Evolutionary conservation across 1,140 invertebrate genomes (phyloP), one percentile per base, ranked within the genome.

Genomic region (Chrysopa pallens): DNA sequence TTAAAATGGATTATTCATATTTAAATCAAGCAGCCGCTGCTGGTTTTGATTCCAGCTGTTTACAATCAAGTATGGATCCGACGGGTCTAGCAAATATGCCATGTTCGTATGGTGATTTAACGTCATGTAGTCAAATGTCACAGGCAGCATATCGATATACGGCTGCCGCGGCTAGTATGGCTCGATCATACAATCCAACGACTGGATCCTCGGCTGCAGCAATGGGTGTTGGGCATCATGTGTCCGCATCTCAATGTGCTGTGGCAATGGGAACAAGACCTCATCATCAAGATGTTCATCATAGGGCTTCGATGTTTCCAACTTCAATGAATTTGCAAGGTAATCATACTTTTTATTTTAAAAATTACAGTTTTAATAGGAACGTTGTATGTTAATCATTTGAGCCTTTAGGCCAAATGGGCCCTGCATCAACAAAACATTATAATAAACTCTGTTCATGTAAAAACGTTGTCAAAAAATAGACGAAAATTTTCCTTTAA

Each of bases 51-150:
- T 75, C 74, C 9, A 74, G 68, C 50, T 79, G 77, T 52, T 64
- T 80, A 42, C 62, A 76, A 40, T 65, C 67, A 9, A 68, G 70
- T 44, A 76, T 78, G 62, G 72, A 73, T 45, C 66, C 69, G 8
- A 69, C 69, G 41, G 64, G 66, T 36, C 55, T 76, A 28, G 61
- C 63, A 6, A 74, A 74, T 51, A 78, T 81, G 66, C 77, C 79
- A 31, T 82, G 80, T 58, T 77, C 81, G 6, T 88, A 87, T 62
- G 79, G 81, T 17, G 84, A 89, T 59, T 67, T 85, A 46, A 79
- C 81, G 17, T 84, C 82, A 8, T 89, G 84, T 61, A 81, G 81
- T 36, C 84, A 88, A 66, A 86, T 89, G 78, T 81, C 79, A 41
- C 77, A 80, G 52, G 76, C 76, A 4, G 77, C 77, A 2, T 80